Evolutionary conservation across 2,888 invertebrate genomes (phyloP).

Genomic region (Priocnemis perturbator): DNA sequence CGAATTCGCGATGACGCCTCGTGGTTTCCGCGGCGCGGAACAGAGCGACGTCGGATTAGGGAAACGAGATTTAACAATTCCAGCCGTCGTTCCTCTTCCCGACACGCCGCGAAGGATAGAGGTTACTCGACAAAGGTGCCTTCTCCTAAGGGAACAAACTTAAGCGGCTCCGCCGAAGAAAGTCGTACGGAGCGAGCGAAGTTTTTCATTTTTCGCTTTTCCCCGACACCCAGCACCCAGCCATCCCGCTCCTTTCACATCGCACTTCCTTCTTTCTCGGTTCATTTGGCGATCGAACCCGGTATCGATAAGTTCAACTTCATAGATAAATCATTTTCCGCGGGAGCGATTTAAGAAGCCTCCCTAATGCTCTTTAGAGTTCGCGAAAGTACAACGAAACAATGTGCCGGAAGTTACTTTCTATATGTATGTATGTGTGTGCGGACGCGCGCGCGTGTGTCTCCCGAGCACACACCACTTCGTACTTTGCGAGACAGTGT

Average conservation of each 20-base stretch:
- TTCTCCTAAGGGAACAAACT: constrained; percentile 16
- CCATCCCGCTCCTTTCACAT: neutral
- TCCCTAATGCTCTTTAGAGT: constrained; percentile 44
- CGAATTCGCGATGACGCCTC: neutral
- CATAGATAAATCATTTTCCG: constrained; percentile 36
- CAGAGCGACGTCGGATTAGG: constrained; percentile 22
- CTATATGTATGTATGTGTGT: too few relatives aligned
- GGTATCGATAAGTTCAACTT: constrained; percentile 32
- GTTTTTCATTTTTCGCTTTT: too few relatives aligned
- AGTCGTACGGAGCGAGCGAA: too few relatives aligned
- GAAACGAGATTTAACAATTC: constrained; percentile 33
- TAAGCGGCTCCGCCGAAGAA: too few relatives aligned
- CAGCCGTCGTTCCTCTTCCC: constrained; percentile 12
- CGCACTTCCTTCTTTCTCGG: constrained; percentile 13
- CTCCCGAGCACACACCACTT: constrained; percentile 11
- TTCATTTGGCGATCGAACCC: neutral
- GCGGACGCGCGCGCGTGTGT: too few relatives aligned
- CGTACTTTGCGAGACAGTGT: constrained; percentile 5
- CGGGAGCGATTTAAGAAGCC: constrained; percentile 35
- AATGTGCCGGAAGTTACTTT: constrained; percentile 26
- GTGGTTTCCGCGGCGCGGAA: neutral
- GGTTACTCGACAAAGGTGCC: constrained; percentile 19
- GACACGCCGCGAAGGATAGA: constrained; percentile 14
- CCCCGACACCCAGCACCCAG: too few relatives aligned
- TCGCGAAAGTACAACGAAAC: constrained; percentile 20